phyloP scores from a whole-genome alignment of 2,888 invertebrate species.

The Melanchra persicariae region DNA sequence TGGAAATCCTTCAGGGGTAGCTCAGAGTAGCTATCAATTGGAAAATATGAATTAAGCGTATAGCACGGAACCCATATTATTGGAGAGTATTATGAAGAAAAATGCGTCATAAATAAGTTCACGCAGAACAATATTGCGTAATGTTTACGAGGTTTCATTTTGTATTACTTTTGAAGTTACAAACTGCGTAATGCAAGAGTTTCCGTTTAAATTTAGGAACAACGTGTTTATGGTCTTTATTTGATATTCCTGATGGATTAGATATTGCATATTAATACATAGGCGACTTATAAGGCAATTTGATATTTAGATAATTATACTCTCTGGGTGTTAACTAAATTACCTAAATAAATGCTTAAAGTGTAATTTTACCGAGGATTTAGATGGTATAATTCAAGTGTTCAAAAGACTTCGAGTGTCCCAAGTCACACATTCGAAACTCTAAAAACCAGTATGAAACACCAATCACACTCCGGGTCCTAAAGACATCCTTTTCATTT shows the following conservation, averaged over 20 bases:
- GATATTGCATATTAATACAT: background rate
- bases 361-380: background rate
- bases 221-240: background rate
- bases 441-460: background rate
- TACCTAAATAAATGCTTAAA: background rate
- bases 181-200: slow-evolving; percentile 14
- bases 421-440: background rate
- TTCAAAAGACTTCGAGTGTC: background rate
- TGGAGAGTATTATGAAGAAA: slow-evolving; percentile 1
- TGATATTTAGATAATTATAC: background rate
- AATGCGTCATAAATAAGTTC: slow-evolving; percentile 6
- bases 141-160: slow-evolving; percentile 39
- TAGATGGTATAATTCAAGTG: background rate
- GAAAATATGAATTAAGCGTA: slow-evolving; percentile 6
- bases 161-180: slow-evolving; percentile 33
- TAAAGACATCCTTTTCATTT: slow-evolving; percentile 27
- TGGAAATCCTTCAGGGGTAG: background rate
- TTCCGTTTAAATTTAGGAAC: slow-evolving; percentile 22
- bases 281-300: background rate
- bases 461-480: slow-evolving; percentile 1
- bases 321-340: background rate
- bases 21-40: background rate
- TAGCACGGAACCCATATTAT: background rate
- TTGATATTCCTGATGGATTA: background rate
- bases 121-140: slow-evolving; percentile 8